These are phyloP conservation scores for Megathymus violae DNA, from an alignment of 1,140 invertebrate genomes.

Conservation along the genomic window DNA sequence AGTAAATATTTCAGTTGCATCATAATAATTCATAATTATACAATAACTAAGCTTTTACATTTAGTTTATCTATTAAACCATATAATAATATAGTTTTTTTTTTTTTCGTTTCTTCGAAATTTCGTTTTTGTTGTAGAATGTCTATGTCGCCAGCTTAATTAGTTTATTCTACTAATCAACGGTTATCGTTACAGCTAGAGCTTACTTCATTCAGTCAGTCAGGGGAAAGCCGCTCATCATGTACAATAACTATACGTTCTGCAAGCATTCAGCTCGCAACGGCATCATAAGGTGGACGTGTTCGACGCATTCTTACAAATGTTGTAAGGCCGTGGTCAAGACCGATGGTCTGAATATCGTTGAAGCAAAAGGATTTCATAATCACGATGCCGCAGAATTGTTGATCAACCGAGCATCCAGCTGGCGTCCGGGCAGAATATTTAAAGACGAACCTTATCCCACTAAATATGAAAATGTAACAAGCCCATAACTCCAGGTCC, in stretches of 20 bases:
- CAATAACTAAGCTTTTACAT: too few relatives aligned
- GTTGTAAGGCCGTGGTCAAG: constrained; percentile 71
- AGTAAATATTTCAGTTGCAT: too few relatives aligned
- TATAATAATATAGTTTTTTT: too few relatives aligned
- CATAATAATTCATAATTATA: too few relatives aligned
- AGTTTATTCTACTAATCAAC: constrained; percentile 5
- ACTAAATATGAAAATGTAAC: neutral
- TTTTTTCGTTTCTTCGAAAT: neutral
- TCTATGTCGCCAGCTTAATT: neutral
- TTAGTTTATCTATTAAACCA: too few relatives aligned
- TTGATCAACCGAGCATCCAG: constrained; percentile 53
- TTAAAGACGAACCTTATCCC: neutral
- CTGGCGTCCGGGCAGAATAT: neutral
- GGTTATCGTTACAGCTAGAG: constrained; percentile 21
- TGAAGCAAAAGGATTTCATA: constrained; percentile 64
- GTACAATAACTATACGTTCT: constrained; percentile 67
- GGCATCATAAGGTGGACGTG: constrained; percentile 67
- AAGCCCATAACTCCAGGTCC: neutral
- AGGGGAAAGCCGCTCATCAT: constrained; percentile 70
- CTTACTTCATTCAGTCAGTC: constrained; percentile 60
- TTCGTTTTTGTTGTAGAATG: too few relatives aligned
- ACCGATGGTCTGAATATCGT: constrained; percentile 59
- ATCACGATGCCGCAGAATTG: constrained; percentile 65
- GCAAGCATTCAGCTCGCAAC: constrained; percentile 61
- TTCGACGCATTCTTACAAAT: constrained; percentile 72